Percentiles rank a stretch among this genome's conserved stretches.
Conservation (phyloP, 2,113 vertebrate species). For the Amazona guildingii region DNA sequence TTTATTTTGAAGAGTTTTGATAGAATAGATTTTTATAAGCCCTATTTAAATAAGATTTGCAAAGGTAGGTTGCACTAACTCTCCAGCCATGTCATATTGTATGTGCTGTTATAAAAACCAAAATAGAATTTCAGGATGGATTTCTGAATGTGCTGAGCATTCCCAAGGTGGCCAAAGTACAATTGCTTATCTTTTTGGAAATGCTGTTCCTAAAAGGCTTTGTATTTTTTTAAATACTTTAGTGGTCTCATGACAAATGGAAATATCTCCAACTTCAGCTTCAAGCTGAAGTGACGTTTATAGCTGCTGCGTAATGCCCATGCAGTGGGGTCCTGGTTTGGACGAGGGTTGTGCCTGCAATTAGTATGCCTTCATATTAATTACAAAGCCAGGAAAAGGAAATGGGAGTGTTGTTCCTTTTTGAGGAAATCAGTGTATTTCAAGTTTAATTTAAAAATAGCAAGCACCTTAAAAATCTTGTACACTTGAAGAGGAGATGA, state of each 20-base stretch:
- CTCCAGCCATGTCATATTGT: background rate
- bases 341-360: background rate
- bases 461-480: background rate
- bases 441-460: constrained; percentile 6
- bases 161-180: background rate
- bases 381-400: constrained; percentile 1
- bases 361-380: background rate
- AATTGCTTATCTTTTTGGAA: background rate
- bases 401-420: background rate
- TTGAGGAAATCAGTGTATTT: background rate
- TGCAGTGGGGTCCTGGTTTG: background rate
- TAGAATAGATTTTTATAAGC: background rate
- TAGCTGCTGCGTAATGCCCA: background rate
- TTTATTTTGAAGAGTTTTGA: background rate
- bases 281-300: background rate
- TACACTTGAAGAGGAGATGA: background rate
- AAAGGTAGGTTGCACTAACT: background rate
- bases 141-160: background rate
- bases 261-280: background rate
- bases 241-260: background rate
- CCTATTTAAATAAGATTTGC: background rate
- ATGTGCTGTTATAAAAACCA: background rate
- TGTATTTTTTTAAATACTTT: background rate
- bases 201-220: background rate
- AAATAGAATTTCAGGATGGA: background rate